A percentile compares a stretch with the other conserved stretches of the same genome.
phyloP scores from a whole-genome alignment of 2,113 vertebrate genomes.

The Hydrochoerus hydrochaeris region DNA sequence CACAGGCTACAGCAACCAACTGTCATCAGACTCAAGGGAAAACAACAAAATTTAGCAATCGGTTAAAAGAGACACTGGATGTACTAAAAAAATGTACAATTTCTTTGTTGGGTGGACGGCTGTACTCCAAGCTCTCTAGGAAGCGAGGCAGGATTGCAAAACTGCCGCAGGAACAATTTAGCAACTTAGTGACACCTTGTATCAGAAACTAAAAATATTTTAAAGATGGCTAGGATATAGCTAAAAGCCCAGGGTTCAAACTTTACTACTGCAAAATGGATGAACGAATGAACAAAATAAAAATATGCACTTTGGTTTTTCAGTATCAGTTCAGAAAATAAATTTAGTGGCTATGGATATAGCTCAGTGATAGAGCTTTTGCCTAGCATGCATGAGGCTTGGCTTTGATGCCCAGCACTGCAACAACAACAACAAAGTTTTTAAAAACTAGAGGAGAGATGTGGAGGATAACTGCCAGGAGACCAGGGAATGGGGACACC shows the following conservation, averaged over 20 bases:
- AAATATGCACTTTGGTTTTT: not conserved
- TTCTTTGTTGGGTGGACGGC: not conserved
- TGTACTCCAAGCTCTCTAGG: not conserved
- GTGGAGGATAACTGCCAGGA: not conserved
- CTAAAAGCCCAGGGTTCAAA: not conserved
- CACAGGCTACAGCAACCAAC: not conserved
- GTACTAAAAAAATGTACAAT: not conserved
- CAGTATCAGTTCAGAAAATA: not conserved
- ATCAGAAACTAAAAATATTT: not conserved
- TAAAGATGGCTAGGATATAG: not conserved
- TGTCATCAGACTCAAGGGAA: not conserved
- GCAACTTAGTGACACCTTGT: not conserved
- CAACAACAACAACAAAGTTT: not conserved
- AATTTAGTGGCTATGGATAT: no score
- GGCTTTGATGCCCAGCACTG: not conserved
- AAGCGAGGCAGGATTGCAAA: not conserved
- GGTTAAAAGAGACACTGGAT: not conserved
- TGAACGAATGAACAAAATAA: not conserved
- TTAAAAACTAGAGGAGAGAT: not conserved
- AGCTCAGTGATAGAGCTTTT: not conserved
- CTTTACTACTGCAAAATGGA: not conserved
- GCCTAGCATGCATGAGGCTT: not conserved
- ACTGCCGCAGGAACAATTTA: not conserved
- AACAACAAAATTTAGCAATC: not conserved
- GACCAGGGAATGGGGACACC: fast-evolving